Base-by-base conservation (phyloP, 2,888 invertebrate species). In the Himalopsyche anomala region DNA sequence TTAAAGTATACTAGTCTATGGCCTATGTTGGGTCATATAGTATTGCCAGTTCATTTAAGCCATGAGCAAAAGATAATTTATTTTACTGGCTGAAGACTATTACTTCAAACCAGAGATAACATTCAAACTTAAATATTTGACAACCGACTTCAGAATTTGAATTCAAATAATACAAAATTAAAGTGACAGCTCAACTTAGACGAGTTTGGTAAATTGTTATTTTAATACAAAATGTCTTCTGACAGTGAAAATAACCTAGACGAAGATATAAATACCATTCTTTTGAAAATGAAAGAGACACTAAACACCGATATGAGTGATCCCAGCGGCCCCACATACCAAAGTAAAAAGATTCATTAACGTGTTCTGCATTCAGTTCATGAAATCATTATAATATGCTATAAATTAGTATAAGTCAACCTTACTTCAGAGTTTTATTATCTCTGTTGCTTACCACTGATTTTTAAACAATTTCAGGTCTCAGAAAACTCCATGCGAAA, bases 311-410 rank as follows among this genome's bases (percentile, higher is more conserved):
- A 85, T 79, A 82, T 56, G 3, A 84, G 86, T 38, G 88, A 88
- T 85, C 93, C 93, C 1, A 92, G 90, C 89, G 92, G 91, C 83
- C 91, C 92, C 0, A 93, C 93, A 89, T 93, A 93, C 89, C 92
- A 93, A 90, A 91, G 93, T 93, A 90, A 91, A 91, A 88, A 40
- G n/a, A 81, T 69, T 56, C 8, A 0, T 40, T 6, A 40, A 40
- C 6, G 5, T 6, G 6, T 40, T 40, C 40, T 40, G 40, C 40
- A 40, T 40, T 40, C 40, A 40, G 40, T 6, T 40, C 5, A 6
- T 40, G 40, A 40, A 40, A 40, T 40, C 5, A 40, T 40, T 40
- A 40, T 40, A 40, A 6, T 40, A 3, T 40, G 40, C 6, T 40
- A 3, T 40, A 40, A 40, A 40, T 40, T 40, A 5, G 40, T 40